Conservation (phyloP, 2,888 invertebrate species). For the Cephonodes hylas region DNA sequence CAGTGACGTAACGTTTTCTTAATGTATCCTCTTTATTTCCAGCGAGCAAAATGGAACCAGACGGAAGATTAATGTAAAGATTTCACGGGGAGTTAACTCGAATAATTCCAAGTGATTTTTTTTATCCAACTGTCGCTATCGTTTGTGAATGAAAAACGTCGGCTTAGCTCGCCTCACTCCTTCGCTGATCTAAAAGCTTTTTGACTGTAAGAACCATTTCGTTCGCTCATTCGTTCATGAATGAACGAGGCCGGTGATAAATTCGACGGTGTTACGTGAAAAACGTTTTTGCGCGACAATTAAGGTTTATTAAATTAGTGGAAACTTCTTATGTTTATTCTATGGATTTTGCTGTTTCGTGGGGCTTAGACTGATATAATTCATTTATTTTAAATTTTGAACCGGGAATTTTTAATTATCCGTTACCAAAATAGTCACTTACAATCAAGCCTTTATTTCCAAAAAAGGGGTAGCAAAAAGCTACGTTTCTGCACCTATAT, state of each 20-base stretch:
- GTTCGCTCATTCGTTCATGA: constrained; percentile 12
- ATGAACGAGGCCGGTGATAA: constrained; percentile 9
- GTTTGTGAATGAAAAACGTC: constrained; percentile 23
- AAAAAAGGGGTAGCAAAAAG: no score
- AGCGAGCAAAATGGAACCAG: constrained; percentile 31
- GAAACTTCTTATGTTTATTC: no score
- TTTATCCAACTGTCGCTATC: constrained; percentile 23
- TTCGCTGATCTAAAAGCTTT: constrained; percentile 12
- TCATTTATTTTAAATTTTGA: no score
- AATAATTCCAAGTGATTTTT: constrained; percentile 61
- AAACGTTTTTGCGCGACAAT: background rate
- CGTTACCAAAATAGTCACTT: no score
- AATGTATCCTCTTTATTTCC: constrained; percentile 28
- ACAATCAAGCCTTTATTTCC: no score
- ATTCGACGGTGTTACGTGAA: constrained; percentile 5
- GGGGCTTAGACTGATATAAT: no score
- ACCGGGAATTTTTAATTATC: no score
- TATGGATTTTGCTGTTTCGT: no score
- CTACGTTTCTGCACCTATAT: no score
- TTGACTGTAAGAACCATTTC: constrained; percentile 8
- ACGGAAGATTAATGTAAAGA: constrained; percentile 58
- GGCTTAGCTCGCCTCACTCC: constrained; percentile 21
- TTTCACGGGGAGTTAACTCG: constrained; percentile 60
- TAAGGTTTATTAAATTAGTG: no score
- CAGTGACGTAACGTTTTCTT: background rate